Evolutionary conservation across 2,888 invertebrate species (phyloP).

Genomic region (Lampropteryx suffumata): DNA sequence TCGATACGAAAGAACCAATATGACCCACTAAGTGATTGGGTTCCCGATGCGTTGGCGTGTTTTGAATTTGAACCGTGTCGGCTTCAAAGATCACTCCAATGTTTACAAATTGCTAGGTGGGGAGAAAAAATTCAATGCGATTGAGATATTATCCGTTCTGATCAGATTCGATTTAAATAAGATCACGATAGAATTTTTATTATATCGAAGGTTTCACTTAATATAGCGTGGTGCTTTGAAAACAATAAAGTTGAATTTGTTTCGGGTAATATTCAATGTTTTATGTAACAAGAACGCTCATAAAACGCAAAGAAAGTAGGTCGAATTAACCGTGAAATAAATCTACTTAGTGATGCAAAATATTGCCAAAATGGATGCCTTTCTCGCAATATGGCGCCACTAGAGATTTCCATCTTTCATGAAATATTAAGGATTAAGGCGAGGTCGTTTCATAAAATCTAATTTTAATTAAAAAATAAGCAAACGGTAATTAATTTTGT

Average conservation of each 20-base stretch:
- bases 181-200: slow-evolving; percentile 40
- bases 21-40: slow-evolving; percentile 82
- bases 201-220: slow-evolving; percentile 28
- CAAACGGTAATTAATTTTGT: slow-evolving; percentile 73
- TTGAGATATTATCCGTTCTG: slow-evolving; percentile 62
- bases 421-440: slow-evolving; percentile 75
- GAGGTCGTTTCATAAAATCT: slow-evolving; percentile 70
- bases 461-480: slow-evolving; percentile 80
- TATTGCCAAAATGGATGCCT: slow-evolving; percentile 71
- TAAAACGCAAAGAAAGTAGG: slow-evolving; percentile 57
- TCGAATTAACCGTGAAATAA: slow-evolving; percentile 67
- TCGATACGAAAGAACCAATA: slow-evolving; percentile 68
- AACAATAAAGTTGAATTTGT: slow-evolving; percentile 41
- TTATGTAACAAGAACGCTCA: slow-evolving; percentile 41
- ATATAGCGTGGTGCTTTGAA: slow-evolving; percentile 27
- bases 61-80: slow-evolving; percentile 67
- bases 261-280: slow-evolving; percentile 43
- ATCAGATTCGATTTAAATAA: slow-evolving; percentile 54
- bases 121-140: slow-evolving; percentile 54
- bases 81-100: slow-evolving; percentile 64
- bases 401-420: slow-evolving; percentile 78
- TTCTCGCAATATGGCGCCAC: slow-evolving; percentile 79
- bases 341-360: slow-evolving; percentile 73
- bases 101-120: slow-evolving; percentile 72
- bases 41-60: slow-evolving; percentile 69